Conservation (phyloP, 2,888 invertebrate genomes). For the Archaeoteleia sp. region DNA sequence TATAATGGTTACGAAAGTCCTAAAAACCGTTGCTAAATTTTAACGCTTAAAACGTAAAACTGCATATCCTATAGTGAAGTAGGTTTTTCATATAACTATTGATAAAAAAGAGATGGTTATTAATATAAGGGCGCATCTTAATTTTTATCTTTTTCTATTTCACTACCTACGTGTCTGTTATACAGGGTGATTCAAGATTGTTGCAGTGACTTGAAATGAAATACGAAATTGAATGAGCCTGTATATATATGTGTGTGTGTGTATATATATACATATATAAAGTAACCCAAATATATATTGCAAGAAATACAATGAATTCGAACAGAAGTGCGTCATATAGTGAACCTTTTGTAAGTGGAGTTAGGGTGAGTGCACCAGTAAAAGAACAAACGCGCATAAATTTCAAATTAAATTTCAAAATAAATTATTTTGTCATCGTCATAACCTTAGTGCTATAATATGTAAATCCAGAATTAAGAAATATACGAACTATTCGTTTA, state of each 20-base stretch:
- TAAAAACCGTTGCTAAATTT: conserved; percentile 55
- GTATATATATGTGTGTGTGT: conserved; percentile 42
- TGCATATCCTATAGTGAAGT: conserved; percentile 64
- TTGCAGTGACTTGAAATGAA: background rate
- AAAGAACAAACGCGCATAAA: too few species aligned
- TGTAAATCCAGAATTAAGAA: too few species aligned
- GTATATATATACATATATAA: too few species aligned
- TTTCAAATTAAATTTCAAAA: too few species aligned
- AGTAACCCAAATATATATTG: conserved; percentile 18
- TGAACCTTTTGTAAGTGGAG: too few species aligned
- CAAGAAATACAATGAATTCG: conserved; percentile 7
- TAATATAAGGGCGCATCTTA: conserved; percentile 27
- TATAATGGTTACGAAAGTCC: conserved; percentile 53
- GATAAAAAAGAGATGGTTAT: conserved; percentile 18
- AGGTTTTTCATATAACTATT: conserved; percentile 38
- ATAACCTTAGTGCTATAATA: too few species aligned
- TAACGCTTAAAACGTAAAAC: conserved; percentile 64
- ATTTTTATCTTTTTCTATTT: conserved; percentile 33
- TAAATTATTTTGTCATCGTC: too few species aligned
- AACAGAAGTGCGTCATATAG: conserved; percentile 26
- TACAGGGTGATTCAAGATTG: conserved; percentile 33
- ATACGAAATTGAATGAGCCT: conserved; percentile 25
- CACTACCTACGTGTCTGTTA: conserved; percentile 37
- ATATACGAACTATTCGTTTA: too few species aligned
- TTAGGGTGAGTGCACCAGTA: too few species aligned